These are phyloP conservation scores for Drosophila lowei DNA, from an alignment of 1,140 invertebrate genomes.

Conservation along the genomic window DNA sequence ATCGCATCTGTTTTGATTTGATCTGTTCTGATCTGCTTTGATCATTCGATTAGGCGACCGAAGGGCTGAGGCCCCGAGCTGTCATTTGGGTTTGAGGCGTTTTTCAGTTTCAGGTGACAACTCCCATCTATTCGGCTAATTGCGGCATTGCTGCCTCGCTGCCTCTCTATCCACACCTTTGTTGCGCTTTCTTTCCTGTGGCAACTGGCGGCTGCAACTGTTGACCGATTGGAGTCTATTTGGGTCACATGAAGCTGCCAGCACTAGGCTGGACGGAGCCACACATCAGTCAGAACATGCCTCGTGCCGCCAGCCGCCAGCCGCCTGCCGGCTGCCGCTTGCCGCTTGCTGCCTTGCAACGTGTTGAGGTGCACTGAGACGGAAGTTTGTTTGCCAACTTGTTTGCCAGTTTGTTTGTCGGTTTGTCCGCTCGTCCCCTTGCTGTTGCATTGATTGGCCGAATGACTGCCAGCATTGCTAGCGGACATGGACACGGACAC, in stretches of 20 bases:
- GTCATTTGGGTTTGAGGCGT: conserved; percentile 12
- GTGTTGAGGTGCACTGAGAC: conserved; percentile 71
- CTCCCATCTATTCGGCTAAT: conserved; percentile 55
- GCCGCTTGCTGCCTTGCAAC: conserved; percentile 11
- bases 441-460: conserved; percentile 54
- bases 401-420: conserved; percentile 35
- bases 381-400: conserved; percentile 69
- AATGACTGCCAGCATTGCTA: conserved; percentile 37
- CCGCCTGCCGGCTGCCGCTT: too few relatives aligned
- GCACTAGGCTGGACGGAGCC: conserved; percentile 15
- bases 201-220: conserved; percentile 15
- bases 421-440: conserved; percentile 27
- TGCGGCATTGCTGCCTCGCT: conserved; percentile 33
- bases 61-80: conserved; percentile 44
- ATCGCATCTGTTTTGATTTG: conserved; percentile 4
- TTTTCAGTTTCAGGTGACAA: conserved; percentile 21
- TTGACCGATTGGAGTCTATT: conserved; percentile 53
- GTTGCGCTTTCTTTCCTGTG: conserved; percentile 58
- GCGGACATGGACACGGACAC: conserved; percentile 10
- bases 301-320: background rate
- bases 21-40: conserved; percentile 29
- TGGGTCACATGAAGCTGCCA: conserved; percentile 63
- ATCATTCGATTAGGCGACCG: conserved; percentile 41
- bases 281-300: conserved; percentile 7
- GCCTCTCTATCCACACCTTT: conserved; percentile 10